These are phyloP conservation scores for Ictalurus furcatus DNA, from an alignment of 2,113 vertebrate genomes.

Conservation along the genomic window DNA sequence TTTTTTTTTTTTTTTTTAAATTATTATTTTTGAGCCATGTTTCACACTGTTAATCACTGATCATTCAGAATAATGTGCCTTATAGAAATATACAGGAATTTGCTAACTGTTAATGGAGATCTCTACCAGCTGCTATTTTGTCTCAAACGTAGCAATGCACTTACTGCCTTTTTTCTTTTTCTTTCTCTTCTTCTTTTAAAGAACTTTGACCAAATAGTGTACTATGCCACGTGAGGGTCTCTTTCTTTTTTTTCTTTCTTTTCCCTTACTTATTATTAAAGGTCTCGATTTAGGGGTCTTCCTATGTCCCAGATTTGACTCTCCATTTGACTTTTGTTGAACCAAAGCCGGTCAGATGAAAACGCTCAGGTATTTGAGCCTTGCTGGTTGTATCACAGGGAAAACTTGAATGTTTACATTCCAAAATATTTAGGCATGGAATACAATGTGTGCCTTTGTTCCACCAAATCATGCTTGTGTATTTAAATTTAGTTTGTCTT, in stretches of 20 bases:
- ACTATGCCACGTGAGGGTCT: not conserved
- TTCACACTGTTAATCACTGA: slow-evolving; percentile 24
- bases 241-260: not conserved
- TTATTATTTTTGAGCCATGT: slow-evolving; percentile 15
- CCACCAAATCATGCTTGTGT: slow-evolving; percentile 29
- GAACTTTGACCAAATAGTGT: slow-evolving; percentile 4
- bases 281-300: not conserved
- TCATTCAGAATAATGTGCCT: slow-evolving; percentile 53
- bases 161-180: not conserved
- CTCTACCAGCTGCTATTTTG: slow-evolving; percentile 33
- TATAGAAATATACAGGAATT: slow-evolving; percentile 28
- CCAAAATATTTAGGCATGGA: slow-evolving; percentile 43
- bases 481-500: slow-evolving; percentile 63
- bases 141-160: slow-evolving; percentile 16
- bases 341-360: slow-evolving; percentile 35
- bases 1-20: no score
- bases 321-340: slow-evolving; percentile 48
- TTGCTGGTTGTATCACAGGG: slow-evolving; percentile 34
- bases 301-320: slow-evolving; percentile 21
- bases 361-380: slow-evolving; percentile 22
- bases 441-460: slow-evolving; percentile 44
- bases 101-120: slow-evolving; percentile 53
- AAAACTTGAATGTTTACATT: slow-evolving; percentile 47
- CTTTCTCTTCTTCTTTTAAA: not conserved
- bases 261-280: not conserved